These are phyloP conservation scores for Temnothorax longispinosus DNA, from an alignment of 1,140 invertebrate species.

Conservation along the genomic window DNA sequence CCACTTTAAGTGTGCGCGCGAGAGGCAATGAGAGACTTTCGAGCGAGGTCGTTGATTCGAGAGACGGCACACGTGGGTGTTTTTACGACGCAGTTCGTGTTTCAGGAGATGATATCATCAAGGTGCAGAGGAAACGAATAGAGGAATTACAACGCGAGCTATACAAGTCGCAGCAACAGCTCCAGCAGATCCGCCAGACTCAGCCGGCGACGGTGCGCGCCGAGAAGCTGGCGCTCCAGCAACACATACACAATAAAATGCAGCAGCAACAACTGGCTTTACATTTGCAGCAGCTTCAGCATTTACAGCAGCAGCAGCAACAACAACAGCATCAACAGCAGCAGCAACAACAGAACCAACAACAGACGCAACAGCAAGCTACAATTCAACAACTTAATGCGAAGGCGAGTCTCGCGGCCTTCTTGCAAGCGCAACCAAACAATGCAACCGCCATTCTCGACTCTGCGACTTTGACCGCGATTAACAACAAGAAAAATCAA, in stretches of 20 bases:
- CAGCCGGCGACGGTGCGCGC: slow-evolving; percentile 84
- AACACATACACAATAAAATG: slow-evolving; percentile 90
- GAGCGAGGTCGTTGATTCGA: slow-evolving; percentile 36
- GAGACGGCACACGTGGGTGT: slow-evolving; percentile 64
- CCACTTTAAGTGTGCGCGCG: neutral
- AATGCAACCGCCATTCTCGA: slow-evolving; percentile 81
- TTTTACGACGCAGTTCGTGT: slow-evolving; percentile 73
- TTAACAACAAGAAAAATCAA: slow-evolving; percentile 85
- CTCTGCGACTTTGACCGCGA: slow-evolving; percentile 82
- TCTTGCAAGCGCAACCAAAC: slow-evolving; percentile 86
- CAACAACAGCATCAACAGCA: slow-evolving; percentile 77
- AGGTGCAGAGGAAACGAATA: slow-evolving; percentile 94
- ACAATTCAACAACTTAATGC: slow-evolving; percentile 85
- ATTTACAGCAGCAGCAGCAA: slow-evolving; percentile 85
- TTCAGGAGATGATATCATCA: slow-evolving; percentile 90
- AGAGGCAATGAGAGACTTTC: slow-evolving; percentile 16
- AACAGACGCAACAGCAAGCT: slow-evolving; percentile 81
- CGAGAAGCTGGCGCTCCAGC: slow-evolving; percentile 88
- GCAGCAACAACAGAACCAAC: slow-evolving; percentile 78
- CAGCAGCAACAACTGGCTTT: slow-evolving; percentile 87
- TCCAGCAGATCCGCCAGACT: slow-evolving; percentile 88
- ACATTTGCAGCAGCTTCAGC: slow-evolving; percentile 87
- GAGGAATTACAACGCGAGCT: slow-evolving; percentile 95
- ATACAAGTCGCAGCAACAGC: slow-evolving; percentile 90
- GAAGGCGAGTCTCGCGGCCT: slow-evolving; percentile 86